These are phyloP conservation scores for Petrocephalus sullivani DNA, from an alignment of 2,797 vertebrate genomes.

Conservation along the genomic window DNA sequence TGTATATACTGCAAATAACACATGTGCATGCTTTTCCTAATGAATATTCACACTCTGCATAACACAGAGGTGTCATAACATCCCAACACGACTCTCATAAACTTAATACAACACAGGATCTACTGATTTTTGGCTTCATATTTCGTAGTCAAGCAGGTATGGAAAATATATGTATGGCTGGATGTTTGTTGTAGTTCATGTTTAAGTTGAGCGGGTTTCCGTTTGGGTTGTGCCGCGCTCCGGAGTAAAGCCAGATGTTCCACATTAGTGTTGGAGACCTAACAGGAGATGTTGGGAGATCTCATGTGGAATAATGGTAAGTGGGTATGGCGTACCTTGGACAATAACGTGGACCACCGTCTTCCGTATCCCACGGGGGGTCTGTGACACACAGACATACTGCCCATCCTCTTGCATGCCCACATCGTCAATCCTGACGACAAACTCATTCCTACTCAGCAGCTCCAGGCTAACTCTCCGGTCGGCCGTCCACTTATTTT, in stretches of 20 bases:
- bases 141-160: neutral
- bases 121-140: neutral
- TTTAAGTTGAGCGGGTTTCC: neutral
- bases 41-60: neutral
- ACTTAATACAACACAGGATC: neutral
- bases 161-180: neutral
- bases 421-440: constrained; percentile 70
- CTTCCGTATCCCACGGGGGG: constrained; percentile 61
- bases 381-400: constrained; percentile 70
- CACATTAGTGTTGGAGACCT: neutral
- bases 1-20: neutral
- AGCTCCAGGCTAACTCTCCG: constrained; percentile 66
- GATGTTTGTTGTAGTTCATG: neutral
- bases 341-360: constrained; percentile 66
- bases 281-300: neutral
- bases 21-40: neutral
- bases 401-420: constrained; percentile 67
- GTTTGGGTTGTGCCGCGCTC: neutral
- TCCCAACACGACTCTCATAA: neutral
- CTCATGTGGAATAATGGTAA: neutral
- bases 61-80: neutral
- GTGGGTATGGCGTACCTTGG: constrained; percentile 55
- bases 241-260: neutral
- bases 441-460: constrained; percentile 66
- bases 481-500: constrained; percentile 74